Evolutionary conservation across 2,888 invertebrate genomes (phyloP), one percentile per base, ranked within the genome.

Genomic region (Tyria jacobaeae): DNA sequence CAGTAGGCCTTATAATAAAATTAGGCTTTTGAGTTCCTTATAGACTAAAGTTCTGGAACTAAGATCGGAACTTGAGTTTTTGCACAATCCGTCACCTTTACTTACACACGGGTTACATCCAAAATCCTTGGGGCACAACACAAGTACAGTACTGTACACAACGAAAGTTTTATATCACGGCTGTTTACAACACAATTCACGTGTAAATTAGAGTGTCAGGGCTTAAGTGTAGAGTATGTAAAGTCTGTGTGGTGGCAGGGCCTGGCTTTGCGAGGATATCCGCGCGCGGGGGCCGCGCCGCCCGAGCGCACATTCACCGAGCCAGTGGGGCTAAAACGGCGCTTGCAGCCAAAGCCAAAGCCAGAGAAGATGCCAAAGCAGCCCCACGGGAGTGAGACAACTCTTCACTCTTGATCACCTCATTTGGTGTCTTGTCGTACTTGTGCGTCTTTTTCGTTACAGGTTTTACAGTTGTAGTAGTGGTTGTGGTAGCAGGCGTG

Each of bases 381-480:
- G 94, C 91, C 3, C 93, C 94, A 47, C 94, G 87, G 1, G 94
- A 94, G 86, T 97, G 96, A 62, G 97, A 97, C 84, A 98, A 93
- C 94, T 97, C 98, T 92, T 98, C 98, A 88, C 98, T 98, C 94
- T 98, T 98, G 81, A 98, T 97, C 78, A 98, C 98, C 91, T 98
- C 98, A 90, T 98, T 98, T 66, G 97, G 97, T 90, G 97, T 96
- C 89, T 97, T 97, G 84, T 97, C 97, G 85, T 97, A 97, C 88
- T 97, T 97, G 94, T 97, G 97, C 96, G 95, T 95, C 92, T 95
- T 95, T 93, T 97, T 97, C 79, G 96, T 96, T 79, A 96, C 95
- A 56, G 96, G 95, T 81, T 95, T 95, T 79, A 93, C 60, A 6
- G 93, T 92, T 1, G 93, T 90, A 1, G 92, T 89, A 0, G 90